Evolutionary conservation across 2,113 vertebrate genomes (phyloP).

Genomic region (Bambusicola thoracicus): DNA sequence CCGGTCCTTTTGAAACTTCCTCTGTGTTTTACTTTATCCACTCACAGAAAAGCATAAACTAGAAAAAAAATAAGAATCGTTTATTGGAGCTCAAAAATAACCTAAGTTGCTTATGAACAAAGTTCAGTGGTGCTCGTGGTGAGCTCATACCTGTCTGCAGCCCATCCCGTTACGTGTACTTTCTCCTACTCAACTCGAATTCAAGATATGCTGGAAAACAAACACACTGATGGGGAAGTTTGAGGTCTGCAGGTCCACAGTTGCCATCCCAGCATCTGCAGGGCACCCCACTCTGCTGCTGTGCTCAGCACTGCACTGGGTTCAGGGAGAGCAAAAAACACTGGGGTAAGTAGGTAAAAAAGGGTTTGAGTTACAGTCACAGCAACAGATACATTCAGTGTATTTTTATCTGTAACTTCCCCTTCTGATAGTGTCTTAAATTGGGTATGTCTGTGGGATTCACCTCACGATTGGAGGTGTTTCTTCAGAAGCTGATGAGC

Average conservation of each 20-base stretch:
- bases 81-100: neutral
- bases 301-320: neutral
- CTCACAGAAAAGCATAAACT: neutral
- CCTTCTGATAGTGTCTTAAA: no score
- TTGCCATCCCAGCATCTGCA: neutral
- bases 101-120: neutral
- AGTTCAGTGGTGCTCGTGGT: neutral
- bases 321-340: neutral
- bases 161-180: neutral
- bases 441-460: neutral
- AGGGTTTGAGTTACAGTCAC: neutral
- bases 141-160: neutral
- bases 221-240: neutral
- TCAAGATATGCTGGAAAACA: neutral
- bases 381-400: neutral
- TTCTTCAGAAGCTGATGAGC: neutral
- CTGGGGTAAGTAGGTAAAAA: neutral
- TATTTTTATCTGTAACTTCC: neutral
- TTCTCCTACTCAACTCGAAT: neutral
- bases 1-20: neutral
- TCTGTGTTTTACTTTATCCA: neutral
- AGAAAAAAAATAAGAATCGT: neutral
- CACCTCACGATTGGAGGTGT: neutral
- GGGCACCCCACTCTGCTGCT: neutral
- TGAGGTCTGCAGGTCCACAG: neutral